These are phyloP conservation scores for Cyprinus carpio DNA, from an alignment of 2,113 vertebrate genomes.

Conservation along the genomic window DNA sequence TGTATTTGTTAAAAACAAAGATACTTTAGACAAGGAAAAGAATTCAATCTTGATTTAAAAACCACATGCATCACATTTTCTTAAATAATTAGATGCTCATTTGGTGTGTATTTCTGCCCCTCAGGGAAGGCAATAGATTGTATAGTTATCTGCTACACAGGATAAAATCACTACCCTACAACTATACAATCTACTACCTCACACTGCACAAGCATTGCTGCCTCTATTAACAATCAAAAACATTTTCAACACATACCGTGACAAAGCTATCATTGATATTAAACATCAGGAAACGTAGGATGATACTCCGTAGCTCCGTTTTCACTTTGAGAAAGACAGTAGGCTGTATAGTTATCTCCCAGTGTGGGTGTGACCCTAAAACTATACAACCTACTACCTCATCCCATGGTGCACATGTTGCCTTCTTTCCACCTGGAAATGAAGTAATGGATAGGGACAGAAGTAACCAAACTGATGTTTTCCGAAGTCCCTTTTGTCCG, in stretches of 20 bases:
- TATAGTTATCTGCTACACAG: slow-evolving; percentile 96
- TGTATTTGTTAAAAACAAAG: background rate
- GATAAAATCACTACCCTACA: slow-evolving; percentile 95
- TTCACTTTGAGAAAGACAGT: slow-evolving; percentile 97
- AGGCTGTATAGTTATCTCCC: slow-evolving; percentile 99
- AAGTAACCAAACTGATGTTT: background rate
- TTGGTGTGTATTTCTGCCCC: slow-evolving; percentile 61
- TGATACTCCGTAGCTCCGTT: slow-evolving; percentile 62
- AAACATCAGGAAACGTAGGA: slow-evolving; percentile 1
- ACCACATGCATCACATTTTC: background rate
- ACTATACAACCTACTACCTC: slow-evolving; percentile 99
- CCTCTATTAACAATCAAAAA: background rate
- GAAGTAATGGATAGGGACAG: background rate
- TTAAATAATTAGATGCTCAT: too few species aligned
- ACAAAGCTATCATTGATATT: background rate
- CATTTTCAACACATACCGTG: background rate
- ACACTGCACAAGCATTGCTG: slow-evolving; percentile 75
- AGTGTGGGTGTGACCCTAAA: slow-evolving; percentile 99
- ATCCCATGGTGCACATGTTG: slow-evolving; percentile 84
- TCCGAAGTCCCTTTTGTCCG: background rate
- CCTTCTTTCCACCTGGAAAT: slow-evolving; percentile 34
- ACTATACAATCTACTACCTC: slow-evolving; percentile 99
- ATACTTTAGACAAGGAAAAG: background rate
- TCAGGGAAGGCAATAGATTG: slow-evolving; percentile 99
- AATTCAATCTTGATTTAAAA: background rate